A percentile compares a stretch with the other conserved stretches of the same genome.
Conservation (phyloP, 35 echinoderm and acorn worm species). For the Amphiura filiformis region DNA sequence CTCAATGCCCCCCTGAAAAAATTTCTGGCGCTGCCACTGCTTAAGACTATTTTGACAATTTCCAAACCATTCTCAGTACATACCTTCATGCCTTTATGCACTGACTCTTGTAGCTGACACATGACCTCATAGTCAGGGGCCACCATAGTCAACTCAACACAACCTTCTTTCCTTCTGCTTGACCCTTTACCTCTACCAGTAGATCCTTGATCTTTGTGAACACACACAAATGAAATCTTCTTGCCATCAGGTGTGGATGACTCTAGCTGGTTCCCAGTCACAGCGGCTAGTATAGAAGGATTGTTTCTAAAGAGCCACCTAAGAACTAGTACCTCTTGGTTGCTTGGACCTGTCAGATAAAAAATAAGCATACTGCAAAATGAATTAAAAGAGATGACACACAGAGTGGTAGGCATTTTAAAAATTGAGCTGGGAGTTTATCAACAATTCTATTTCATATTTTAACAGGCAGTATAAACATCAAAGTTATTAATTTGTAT, state of each 20-base stretch:
- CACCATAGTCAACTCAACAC: not conserved
- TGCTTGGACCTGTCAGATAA: not conserved
- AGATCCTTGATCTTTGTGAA: conserved; percentile 16
- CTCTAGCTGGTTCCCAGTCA: not conserved
- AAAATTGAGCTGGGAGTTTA: no score
- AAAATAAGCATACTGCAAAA: no score
- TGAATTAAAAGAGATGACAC: no score
- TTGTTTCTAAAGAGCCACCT: conserved; percentile 20
- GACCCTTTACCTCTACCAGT: not conserved
- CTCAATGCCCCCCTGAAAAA: no score
- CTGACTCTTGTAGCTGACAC: not conserved
- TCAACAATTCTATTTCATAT: no score
- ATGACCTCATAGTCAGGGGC: conserved; percentile 13
- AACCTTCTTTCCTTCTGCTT: not conserved
- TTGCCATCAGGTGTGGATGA: not conserved
- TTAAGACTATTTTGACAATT: no score
- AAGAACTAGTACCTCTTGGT: not conserved
- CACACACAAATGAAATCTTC: not conserved
- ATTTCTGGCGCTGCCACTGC: no score
- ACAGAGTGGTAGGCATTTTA: no score
- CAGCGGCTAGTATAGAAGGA: not conserved
- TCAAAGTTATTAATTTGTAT: no score
- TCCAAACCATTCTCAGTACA: no score
- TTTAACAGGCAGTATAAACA: not conserved
- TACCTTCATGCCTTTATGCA: conserved; percentile 13